Conservation (phyloP, 1,140 invertebrate species). For the Macrostomum lignano region DNA sequence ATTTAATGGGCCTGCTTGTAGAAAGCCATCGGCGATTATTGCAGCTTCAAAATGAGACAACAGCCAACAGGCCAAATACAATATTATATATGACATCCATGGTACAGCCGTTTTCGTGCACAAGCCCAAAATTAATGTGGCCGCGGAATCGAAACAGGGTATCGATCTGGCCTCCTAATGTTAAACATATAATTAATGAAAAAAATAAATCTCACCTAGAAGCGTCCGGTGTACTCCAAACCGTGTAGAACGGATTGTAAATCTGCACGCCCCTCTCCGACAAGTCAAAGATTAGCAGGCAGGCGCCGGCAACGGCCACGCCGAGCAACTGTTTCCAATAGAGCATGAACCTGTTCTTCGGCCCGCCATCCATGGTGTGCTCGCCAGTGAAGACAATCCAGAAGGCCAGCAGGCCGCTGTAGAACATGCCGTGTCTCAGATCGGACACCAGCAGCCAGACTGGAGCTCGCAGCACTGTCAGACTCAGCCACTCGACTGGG, state of each 20-base stretch:
- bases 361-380: constrained; percentile 78
- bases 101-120: too few species aligned
- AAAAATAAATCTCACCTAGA: too few species aligned
- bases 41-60: too few species aligned
- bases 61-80: too few species aligned
- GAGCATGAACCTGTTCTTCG: neutral
- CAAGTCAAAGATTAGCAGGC: constrained; percentile 76
- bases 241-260: constrained; percentile 71
- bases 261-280: constrained; percentile 80
- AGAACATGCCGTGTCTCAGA: constrained; percentile 82
- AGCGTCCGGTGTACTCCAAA: too few species aligned
- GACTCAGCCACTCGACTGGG: constrained; percentile 68
- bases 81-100: too few species aligned
- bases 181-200: too few species aligned
- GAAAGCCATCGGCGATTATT: too few species aligned
- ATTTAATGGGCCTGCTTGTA: too few species aligned
- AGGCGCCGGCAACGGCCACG: constrained; percentile 24
- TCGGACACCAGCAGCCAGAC: constrained; percentile 78
- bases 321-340: constrained; percentile 2
- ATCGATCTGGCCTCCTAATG: too few species aligned
- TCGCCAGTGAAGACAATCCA: constrained; percentile 95
- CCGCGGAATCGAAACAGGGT: too few species aligned
- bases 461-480: constrained; percentile 45
- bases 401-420: constrained; percentile 70
- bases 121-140: too few species aligned